Evolutionary conservation across 1,140 invertebrate species (phyloP).

Genomic region (Liolophura sinensis): DNA sequence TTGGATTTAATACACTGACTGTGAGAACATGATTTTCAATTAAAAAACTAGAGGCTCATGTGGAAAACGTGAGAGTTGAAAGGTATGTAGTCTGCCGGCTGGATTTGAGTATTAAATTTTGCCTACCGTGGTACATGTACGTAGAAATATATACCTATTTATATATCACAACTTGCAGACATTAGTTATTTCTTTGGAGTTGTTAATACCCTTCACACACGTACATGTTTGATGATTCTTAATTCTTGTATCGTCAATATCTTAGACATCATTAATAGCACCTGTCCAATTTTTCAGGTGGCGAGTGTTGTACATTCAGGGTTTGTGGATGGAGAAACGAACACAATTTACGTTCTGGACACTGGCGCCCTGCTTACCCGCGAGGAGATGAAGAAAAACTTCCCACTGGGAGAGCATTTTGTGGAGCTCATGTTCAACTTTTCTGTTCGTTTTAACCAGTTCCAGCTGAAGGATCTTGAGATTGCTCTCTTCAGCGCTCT

Average conservation of each 20-base stretch:
- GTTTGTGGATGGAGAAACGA: slow-evolving; percentile 52
- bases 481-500: slow-evolving; percentile 94
- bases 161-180: too few relatives aligned
- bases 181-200: too few relatives aligned
- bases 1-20: too few relatives aligned
- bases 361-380: slow-evolving; percentile 43
- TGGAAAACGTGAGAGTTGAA: too few relatives aligned
- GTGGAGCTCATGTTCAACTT: slow-evolving; percentile 98
- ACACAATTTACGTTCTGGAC: slow-evolving; percentile 51
- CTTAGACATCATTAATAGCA: neutral
- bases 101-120: too few relatives aligned
- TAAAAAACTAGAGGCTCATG: too few relatives aligned
- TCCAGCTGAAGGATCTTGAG: slow-evolving; percentile 87
- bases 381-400: slow-evolving; percentile 53
- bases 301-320: slow-evolving; percentile 56
- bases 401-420: slow-evolving; percentile 63
- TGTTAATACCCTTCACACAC: too few relatives aligned
- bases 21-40: too few relatives aligned
- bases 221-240: neutral
- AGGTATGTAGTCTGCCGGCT: too few relatives aligned
- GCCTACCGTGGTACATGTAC: too few relatives aligned
- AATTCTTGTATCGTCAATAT: neutral
- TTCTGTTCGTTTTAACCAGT: slow-evolving; percentile 89
- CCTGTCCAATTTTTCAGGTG: slow-evolving; percentile 38
- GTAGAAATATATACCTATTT: too few relatives aligned